Conservation (phyloP, 1,140 invertebrate genomes). For the Cydia pomonella region DNA sequence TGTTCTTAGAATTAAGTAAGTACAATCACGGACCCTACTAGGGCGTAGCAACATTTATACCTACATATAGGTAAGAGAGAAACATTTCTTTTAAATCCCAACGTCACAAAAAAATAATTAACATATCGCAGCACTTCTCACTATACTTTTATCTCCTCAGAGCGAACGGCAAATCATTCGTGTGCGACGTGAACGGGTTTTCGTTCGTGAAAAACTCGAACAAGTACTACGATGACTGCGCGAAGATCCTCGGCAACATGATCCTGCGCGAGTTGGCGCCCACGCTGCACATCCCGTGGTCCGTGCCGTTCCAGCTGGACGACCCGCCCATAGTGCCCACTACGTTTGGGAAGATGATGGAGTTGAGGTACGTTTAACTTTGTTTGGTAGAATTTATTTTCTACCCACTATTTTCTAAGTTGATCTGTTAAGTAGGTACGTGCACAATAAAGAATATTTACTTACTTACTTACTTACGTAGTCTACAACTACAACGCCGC, state of each 20-base stretch:
- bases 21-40: too few relatives aligned
- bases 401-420: too few relatives aligned
- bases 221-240: slow-evolving; percentile 99
- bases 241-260: slow-evolving; percentile 97
- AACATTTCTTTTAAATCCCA: too few relatives aligned
- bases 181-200: slow-evolving; percentile 99
- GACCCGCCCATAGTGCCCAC: slow-evolving; percentile 99
- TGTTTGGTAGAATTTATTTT: background rate
- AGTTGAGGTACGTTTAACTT: slow-evolving; percentile 85
- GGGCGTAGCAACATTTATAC: too few relatives aligned
- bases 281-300: slow-evolving; percentile 97
- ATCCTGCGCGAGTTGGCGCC: slow-evolving; percentile 96
- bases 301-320: slow-evolving; percentile 97
- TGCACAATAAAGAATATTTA: too few relatives aligned
- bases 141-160: slow-evolving; percentile 79
- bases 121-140: slow-evolving; percentile 5
- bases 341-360: slow-evolving; percentile 99
- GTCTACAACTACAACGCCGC: too few relatives aligned
- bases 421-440: too few relatives aligned
- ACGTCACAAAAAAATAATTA: too few relatives aligned
- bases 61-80: too few relatives aligned
- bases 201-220: slow-evolving; percentile 99
- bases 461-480: too few relatives aligned
- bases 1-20: too few relatives aligned
- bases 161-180: slow-evolving; percentile 98